Conservation (phyloP, 2,113 vertebrate species). For the Seriola rivoliana region DNA sequence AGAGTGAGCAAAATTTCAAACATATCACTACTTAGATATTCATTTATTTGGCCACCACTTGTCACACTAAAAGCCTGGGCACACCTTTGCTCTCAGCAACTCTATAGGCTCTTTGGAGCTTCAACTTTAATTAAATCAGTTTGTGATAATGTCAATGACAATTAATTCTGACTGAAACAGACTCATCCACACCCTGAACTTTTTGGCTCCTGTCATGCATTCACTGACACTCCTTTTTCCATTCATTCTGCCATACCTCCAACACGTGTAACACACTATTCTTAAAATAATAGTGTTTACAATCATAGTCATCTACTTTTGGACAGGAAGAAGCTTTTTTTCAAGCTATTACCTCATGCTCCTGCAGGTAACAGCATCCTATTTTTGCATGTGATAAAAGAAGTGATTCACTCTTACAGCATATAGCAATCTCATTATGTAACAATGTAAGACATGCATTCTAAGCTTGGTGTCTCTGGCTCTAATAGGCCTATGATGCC, state of each 20-base stretch:
- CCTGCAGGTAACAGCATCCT: constrained; percentile 12
- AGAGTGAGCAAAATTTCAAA: background rate
- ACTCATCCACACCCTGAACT: background rate
- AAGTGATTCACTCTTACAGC: constrained; percentile 43
- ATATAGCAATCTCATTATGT: constrained; percentile 58
- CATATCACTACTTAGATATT: background rate
- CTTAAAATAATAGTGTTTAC: background rate
- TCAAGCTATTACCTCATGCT: background rate
- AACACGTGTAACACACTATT: background rate
- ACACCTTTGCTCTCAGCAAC: background rate
- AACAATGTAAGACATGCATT: constrained; percentile 46
- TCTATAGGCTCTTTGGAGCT: background rate
- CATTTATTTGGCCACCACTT: background rate
- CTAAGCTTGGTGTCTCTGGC: constrained; percentile 12
- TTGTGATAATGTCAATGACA: background rate
- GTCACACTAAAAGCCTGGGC: background rate
- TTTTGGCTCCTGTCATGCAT: background rate
- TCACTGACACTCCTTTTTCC: background rate
- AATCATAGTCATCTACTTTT: constrained; percentile 3
- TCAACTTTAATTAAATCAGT: background rate
- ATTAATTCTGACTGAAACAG: background rate
- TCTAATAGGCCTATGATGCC: constrained; percentile 52
- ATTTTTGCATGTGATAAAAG: constrained; percentile 20
- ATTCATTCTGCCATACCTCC: background rate
- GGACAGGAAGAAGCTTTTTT: background rate